These are phyloP conservation scores for Podarcis lilfordi DNA, from an alignment of 2,797 vertebrate species.

Conservation along the genomic window DNA sequence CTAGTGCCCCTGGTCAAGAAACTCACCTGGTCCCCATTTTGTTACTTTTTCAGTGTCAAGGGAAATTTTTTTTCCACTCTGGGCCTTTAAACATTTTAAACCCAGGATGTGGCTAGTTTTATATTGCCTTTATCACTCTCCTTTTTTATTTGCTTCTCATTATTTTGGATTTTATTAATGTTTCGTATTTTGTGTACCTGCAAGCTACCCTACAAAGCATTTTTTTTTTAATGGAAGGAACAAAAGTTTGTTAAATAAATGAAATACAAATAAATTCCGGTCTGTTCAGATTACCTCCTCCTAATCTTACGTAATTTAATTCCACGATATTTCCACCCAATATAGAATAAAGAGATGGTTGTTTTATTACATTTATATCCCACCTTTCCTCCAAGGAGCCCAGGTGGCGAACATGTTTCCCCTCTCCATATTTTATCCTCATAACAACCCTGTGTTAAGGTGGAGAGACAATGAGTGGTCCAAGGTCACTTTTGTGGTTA, in stretches of 20 bases:
- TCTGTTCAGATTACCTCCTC: neutral
- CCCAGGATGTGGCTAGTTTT: neutral
- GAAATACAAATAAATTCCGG: neutral
- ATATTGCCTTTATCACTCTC: neutral
- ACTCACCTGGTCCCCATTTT: neutral
- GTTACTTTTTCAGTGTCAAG: neutral
- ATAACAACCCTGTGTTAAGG: too few species aligned
- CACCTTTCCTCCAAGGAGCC: too few species aligned
- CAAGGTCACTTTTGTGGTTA: too few species aligned
- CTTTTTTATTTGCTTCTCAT: neutral
- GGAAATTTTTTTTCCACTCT: too few species aligned
- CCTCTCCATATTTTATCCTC: too few species aligned
- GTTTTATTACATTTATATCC: neutral
- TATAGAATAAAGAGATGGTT: neutral
- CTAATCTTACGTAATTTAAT: neutral
- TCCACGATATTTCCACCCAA: neutral
- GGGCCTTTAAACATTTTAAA: neutral
- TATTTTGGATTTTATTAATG: neutral
- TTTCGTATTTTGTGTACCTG: neutral
- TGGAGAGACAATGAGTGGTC: too few species aligned
- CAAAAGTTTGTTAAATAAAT: neutral
- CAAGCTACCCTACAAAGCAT: neutral
- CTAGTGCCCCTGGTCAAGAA: neutral
- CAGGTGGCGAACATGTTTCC: too few species aligned
- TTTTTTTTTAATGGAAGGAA: neutral